Base-by-base conservation (phyloP, 2,113 vertebrate genomes). In the Entosphenus tridentatus region DNA sequence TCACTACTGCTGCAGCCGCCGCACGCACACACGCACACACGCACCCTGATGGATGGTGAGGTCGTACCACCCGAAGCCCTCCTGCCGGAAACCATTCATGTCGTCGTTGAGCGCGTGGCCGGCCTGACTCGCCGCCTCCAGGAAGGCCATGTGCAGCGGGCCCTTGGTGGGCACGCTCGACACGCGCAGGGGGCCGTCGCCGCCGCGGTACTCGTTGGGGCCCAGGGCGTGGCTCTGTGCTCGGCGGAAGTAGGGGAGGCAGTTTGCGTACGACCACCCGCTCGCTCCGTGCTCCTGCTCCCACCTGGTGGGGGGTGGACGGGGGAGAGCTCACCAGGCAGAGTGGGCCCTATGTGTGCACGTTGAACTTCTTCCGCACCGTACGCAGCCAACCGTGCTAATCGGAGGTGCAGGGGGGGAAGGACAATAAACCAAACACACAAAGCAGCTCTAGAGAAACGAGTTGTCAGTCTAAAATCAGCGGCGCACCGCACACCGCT, bases 61-160 rank as follows among this genome's bases (percentile, higher is more conserved):
- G 74, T 98, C 93, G 90, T 96, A 91, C 89, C 89, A 97, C 57
- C 93, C 92, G n/a, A 98, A 76, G 58, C 93, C 93, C 73, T 98
- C 93, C 75, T 98, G 93, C 73, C 96, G 92, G 71, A 83, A 83
- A 18, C 93, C 93, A 0, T 98, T 98, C 92, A 98, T 95, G 72
- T 98, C 89, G 3, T 90, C 83, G 0, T 92, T 96, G 77, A 90
- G 81, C 2, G 89, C 85, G 69, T 96, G 96, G 13, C 91, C 91
- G 0, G 91, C 86, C 74, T 97, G 84, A 74, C 84, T 83, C 1
- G 83, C 77, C 0, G 91, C 93, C 71, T 87, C 80, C 71, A 98
- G 81, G 76, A 98, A 97, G 0, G 88, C 83, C 2, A 14, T 75
- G 69, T 98, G 93, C 57, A 98, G 85, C 5, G 80, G 81, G 67